These are phyloP conservation scores for Phymorhynchus buccinoides DNA, from an alignment of 1,140 invertebrate genomes.

Conservation along the genomic window DNA sequence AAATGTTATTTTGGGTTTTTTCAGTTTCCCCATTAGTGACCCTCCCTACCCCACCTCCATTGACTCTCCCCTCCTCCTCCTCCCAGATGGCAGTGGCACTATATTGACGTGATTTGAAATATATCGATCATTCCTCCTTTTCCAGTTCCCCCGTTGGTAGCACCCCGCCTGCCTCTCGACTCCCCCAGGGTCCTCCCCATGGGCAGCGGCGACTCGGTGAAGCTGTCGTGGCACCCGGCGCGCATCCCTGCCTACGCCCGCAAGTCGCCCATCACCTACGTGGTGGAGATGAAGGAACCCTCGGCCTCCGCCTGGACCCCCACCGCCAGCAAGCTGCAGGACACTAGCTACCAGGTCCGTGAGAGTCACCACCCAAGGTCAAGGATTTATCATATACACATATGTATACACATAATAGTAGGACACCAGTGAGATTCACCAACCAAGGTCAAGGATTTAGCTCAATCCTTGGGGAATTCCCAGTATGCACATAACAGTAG, in stretches of 20 bases:
- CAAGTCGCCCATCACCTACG: slow-evolving; percentile 65
- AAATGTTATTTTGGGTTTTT: too few species aligned
- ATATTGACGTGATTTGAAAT: neutral
- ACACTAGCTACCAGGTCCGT: slow-evolving; percentile 55
- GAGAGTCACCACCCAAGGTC: slow-evolving; percentile 51
- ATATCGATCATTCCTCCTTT: slow-evolving; percentile 52
- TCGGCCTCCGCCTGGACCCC: slow-evolving; percentile 54
- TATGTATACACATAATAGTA: too few species aligned
- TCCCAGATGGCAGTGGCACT: too few species aligned
- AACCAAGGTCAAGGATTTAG: too few species aligned
- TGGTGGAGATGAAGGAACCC: slow-evolving; percentile 65
- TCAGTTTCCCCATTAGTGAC: too few species aligned
- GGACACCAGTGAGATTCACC: too few species aligned
- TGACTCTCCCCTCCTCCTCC: too few species aligned
- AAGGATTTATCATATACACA: too few species aligned
- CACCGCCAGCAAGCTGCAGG: slow-evolving; percentile 49
- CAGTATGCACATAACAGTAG: too few species aligned
- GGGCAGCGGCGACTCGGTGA: slow-evolving; percentile 84
- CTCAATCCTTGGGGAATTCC: too few species aligned
- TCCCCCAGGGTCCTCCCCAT: slow-evolving; percentile 90
- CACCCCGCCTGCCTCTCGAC: slow-evolving; percentile 81
- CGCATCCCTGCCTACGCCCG: slow-evolving; percentile 72
- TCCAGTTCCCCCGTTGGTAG: slow-evolving; percentile 62
- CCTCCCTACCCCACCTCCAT: too few species aligned
- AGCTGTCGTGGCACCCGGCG: slow-evolving; percentile 91